Percentiles rank a stretch among this genome's conserved stretches.
Evolutionary conservation across 2,113 vertebrate genomes (phyloP).

Genomic region (Columba livia): DNA sequence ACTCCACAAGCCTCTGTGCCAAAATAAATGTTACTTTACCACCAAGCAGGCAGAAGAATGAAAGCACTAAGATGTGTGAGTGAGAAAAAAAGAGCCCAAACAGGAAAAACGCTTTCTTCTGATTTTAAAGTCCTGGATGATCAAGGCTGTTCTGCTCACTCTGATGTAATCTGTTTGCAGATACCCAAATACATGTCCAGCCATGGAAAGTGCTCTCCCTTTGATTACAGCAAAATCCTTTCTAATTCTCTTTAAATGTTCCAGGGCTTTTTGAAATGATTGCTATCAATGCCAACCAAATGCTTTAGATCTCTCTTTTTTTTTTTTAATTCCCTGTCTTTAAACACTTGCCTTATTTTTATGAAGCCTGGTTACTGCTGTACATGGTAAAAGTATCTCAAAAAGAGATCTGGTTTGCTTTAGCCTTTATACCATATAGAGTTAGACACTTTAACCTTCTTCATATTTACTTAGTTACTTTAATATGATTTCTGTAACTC

Average conservation of each 20-base stretch:
- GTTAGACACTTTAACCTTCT: constrained; percentile 26
- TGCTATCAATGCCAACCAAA: constrained; percentile 63
- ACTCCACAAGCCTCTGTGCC: rapidly evolving
- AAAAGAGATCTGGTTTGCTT: constrained; percentile 58
- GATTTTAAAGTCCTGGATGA: constrained; percentile 33
- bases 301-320: constrained; percentile 2
- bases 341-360: constrained; percentile 51
- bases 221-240: constrained; percentile 66
- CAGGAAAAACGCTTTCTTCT: constrained; percentile 49
- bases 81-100: not conserved
- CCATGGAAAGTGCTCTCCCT: constrained; percentile 41
- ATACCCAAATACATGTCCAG: not conserved
- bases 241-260: constrained; percentile 69
- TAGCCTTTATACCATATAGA: constrained; percentile 9
- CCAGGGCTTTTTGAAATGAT: constrained; percentile 61
- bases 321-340: not conserved
- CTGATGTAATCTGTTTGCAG: constrained; percentile 23
- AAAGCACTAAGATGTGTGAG: not conserved
- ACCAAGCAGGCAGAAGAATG: constrained; percentile 10
- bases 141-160: constrained; percentile 6
- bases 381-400: constrained; percentile 26
- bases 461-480: constrained; percentile 38
- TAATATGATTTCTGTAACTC: constrained; percentile 8
- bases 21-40: constrained; percentile 33
- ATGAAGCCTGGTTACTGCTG: not conserved